These are phyloP conservation scores for Telmatherina bonti DNA, from an alignment of 2,797 vertebrate genomes.

Conservation along the genomic window DNA sequence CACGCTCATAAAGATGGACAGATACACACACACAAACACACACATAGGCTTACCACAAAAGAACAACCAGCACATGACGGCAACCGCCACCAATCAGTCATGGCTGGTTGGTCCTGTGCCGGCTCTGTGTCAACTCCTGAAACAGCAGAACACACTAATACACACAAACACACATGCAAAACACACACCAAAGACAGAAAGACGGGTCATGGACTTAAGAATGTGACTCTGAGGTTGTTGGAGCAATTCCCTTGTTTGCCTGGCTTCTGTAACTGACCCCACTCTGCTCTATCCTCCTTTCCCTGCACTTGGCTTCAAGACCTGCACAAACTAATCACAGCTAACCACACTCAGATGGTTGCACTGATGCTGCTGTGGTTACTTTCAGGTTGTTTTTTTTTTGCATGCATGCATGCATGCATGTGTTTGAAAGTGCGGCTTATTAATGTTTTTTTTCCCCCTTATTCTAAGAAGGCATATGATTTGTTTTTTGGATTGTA, in stretches of 20 bases:
- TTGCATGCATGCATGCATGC: no score
- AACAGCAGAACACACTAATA: slow-evolving; percentile 70
- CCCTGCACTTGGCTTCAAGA: slow-evolving; percentile 70
- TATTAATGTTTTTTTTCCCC: slow-evolving; percentile 13
- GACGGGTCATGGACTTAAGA: slow-evolving; percentile 69
- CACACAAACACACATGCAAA: slow-evolving; percentile 45
- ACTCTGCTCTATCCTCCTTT: slow-evolving; percentile 68
- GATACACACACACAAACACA: slow-evolving; percentile 41
- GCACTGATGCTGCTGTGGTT: slow-evolving; percentile 45
- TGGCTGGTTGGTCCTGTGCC: slow-evolving; percentile 74
- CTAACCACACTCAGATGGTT: slow-evolving; percentile 77
- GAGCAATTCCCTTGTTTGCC: slow-evolving; percentile 70
- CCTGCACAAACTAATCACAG: slow-evolving; percentile 70
- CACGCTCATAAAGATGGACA: slow-evolving; percentile 56
- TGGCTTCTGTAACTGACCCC: slow-evolving; percentile 82
- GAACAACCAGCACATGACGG: slow-evolving; percentile 78
- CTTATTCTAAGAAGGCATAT: slow-evolving; percentile 12
- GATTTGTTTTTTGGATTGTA: slow-evolving; percentile 11
- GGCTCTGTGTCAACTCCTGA: slow-evolving; percentile 72
- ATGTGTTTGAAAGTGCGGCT: slow-evolving; percentile 32
- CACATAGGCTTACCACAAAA: slow-evolving; percentile 75
- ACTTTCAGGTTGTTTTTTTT: slow-evolving; percentile 27
- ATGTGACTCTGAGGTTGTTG: slow-evolving; percentile 75
- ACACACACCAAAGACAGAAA: slow-evolving; percentile 59
- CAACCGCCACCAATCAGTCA: slow-evolving; percentile 80